Conservation (phyloP, 2,797 vertebrate species). For the Myotis myotis region DNA sequence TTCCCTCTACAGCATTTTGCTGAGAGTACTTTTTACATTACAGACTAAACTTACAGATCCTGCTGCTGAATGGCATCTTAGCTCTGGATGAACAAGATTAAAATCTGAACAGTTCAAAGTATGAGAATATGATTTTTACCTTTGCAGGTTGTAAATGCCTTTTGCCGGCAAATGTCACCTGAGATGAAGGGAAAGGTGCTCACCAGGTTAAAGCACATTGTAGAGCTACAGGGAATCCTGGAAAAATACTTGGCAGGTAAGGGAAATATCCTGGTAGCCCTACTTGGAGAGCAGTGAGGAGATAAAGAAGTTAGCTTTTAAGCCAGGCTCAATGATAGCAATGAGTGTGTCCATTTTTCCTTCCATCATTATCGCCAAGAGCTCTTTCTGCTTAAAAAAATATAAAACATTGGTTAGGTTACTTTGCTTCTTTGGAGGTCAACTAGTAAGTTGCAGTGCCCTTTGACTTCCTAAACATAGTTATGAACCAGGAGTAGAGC, state of each 20-base stretch:
- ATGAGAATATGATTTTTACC: conserved; percentile 55
- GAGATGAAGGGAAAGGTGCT: conserved; percentile 97
- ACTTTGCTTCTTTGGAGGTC: not conserved
- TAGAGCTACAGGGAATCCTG: conserved; percentile 90
- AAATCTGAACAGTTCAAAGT: not conserved
- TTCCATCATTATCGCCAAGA: not conserved
- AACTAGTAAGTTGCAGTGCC: not conserved
- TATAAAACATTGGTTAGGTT: not conserved
- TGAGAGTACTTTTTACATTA: not conserved
- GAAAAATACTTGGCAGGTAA: conserved; percentile 92
- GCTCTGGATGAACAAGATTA: not conserved
- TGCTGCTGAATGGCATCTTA: not conserved
- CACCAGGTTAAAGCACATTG: conserved; percentile 94
- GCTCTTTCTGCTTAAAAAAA: not conserved
- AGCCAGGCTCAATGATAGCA: not conserved
- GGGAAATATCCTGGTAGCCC: not conserved
- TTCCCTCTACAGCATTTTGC: not conserved
- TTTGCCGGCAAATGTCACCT: conserved; percentile 90
- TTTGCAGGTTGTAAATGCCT: conserved; percentile 93
- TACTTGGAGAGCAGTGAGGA: not conserved
- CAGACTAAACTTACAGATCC: not conserved
- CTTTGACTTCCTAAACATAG: conserved; percentile 12
- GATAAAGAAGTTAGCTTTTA: not conserved
- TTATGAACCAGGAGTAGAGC: not conserved
- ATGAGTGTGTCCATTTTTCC: not conserved